Evolutionary conservation across 30 jellyfish, hydroid and myxozoan genomes (phyloP), one percentile per base, ranked within the genome.

Genomic region (Chironex yamaguchii): DNA sequence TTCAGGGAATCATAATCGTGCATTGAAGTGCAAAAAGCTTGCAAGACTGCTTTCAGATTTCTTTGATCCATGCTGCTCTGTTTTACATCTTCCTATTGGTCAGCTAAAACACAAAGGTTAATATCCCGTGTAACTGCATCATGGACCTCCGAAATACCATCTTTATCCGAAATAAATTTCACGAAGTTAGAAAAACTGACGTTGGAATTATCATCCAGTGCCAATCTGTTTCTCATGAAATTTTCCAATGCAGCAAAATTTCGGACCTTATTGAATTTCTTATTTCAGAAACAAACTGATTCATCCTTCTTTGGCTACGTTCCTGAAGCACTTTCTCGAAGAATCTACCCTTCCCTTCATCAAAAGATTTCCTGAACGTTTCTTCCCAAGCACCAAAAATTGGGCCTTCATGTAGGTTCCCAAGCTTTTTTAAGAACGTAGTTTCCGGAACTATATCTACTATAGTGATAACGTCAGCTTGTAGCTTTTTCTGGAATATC

Each of bases 1-100:
- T 66, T 66, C 79, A 66, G 79, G 82, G 67, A 62, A 68, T 68
- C 82, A 68, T 68, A 68, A 68, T 68, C 67, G 72, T 68, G 74
- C 82, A 68, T 29, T 68, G 82, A 68, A 65, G 82, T 68, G 85
- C 82, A 69, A 63, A 69, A 34, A 69, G 82, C 85, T 71, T 49
- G 85, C 85, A 71, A 71, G 85, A 48, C 1, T 34, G 85, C 71
- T 71, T 71, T 35, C 67, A 2, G 82, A 29, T 68, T 68, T 26
- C 82, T 68, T 27, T 29, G 42, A 71, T 35, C 73, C 73, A 33
- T 71, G 85, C 85, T 71, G 85, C 85, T 71, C 73, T 71, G 74
- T 24, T 71, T 71, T n/a, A 71, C 85, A 71, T 71, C 85, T 71
- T 67, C 64, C 30, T 71, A 71, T 71, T 71, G 73, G 71, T 71